These are phyloP conservation scores for Malurus cyaneus DNA, from an alignment of 2,113 vertebrate species.

Conservation along the genomic window DNA sequence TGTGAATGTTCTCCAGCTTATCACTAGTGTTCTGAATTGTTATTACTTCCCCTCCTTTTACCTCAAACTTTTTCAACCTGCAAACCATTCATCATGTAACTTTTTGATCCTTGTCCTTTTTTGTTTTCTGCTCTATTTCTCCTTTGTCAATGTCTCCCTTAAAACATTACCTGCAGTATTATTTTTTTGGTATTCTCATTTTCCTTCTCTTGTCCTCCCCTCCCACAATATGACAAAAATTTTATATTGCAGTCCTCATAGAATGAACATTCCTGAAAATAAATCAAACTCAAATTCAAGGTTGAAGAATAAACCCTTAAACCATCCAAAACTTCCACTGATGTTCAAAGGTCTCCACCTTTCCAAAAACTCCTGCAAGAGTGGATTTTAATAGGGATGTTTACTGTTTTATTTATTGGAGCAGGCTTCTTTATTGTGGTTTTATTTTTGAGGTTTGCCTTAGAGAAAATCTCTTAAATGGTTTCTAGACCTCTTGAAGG, in stretches of 20 bases:
- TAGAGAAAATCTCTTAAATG: neutral
- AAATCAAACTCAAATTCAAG: neutral
- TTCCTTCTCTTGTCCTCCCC: neutral
- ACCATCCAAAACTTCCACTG: neutral
- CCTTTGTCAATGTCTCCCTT: neutral
- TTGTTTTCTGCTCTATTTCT: neutral
- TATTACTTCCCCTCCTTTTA: neutral
- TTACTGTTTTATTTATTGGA: neutral
- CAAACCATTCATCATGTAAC: neutral
- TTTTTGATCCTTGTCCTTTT: neutral
- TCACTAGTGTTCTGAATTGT: neutral
- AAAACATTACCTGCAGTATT: neutral
- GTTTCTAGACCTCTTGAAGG: neutral
- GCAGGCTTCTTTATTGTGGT: neutral
- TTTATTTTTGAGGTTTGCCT: slow-evolving; percentile 20
- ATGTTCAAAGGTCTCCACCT: neutral
- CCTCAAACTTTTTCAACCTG: neutral
- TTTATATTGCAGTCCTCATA: neutral
- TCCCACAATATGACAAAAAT: neutral
- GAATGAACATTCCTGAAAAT: neutral
- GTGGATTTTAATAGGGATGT: neutral
- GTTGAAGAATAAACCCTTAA: neutral
- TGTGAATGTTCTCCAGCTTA: neutral
- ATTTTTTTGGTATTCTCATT: neutral
- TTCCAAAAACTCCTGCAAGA: neutral